These are phyloP conservation scores for Diphyllodes magnificus DNA, from an alignment of 2,113 vertebrate species.

Conservation along the genomic window DNA sequence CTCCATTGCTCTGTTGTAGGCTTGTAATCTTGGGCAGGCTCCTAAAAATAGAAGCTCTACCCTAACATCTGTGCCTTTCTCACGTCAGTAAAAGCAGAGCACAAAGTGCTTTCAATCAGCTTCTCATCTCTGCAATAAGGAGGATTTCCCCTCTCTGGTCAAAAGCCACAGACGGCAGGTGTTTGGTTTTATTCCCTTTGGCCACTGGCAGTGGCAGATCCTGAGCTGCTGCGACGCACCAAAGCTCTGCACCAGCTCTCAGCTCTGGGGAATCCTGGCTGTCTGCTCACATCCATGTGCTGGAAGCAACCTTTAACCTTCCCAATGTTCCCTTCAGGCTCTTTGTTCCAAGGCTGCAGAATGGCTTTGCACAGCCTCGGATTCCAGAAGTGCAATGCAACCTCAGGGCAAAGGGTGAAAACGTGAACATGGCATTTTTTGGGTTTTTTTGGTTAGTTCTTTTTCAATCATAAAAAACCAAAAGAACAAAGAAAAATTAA, in stretches of 20 bases:
- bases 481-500: background rate
- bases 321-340: background rate
- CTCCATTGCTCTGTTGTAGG: background rate
- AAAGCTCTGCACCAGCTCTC: background rate
- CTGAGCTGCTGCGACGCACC: background rate
- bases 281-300: slow-evolving; percentile 9
- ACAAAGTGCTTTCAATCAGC: background rate
- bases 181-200: slow-evolving; percentile 18
- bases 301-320: slow-evolving; percentile 2
- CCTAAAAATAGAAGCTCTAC: background rate
- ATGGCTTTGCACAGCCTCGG: background rate
- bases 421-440: background rate
- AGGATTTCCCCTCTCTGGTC: background rate
- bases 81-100: background rate
- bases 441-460: background rate
- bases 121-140: background rate
- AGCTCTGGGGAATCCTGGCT: background rate
- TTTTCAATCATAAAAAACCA: background rate
- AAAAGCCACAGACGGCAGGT: slow-evolving; percentile 18
- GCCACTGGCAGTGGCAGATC: background rate
- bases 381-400: background rate
- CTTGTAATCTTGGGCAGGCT: background rate
- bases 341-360: background rate
- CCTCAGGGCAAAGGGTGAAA: background rate
- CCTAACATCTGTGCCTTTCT: slow-evolving; percentile 10